Percentiles rank a stretch among this genome's conserved stretches.
These are phyloP conservation scores for Grapholita molesta DNA, from an alignment of 1,140 invertebrate genomes.

Conservation along the genomic window DNA sequence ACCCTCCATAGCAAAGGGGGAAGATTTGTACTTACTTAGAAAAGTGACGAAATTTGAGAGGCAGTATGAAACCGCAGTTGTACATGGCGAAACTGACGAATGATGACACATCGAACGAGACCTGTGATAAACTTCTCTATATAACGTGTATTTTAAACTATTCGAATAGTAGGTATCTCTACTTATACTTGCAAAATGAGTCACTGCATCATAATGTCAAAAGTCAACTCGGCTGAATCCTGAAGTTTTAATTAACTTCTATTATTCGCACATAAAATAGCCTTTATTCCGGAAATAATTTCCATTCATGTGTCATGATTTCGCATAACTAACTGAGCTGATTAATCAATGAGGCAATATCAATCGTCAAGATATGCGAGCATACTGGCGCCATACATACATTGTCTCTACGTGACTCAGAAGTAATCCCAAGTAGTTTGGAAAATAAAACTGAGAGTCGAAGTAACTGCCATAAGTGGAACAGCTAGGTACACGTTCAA, in stretches of 20 bases:
- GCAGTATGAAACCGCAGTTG: constrained; percentile 29
- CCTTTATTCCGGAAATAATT: constrained; percentile 44
- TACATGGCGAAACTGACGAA: constrained; percentile 11
- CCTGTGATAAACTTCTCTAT: constrained; percentile 21
- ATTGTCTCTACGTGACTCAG: background rate
- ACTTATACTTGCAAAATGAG: constrained; percentile 30
- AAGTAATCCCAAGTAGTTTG: background rate
- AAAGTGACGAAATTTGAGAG: constrained; percentile 1
- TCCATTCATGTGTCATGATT: constrained; percentile 51
- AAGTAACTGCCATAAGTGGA: background rate
- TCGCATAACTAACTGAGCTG: constrained; percentile 39
- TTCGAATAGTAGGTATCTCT: constrained; percentile 20
- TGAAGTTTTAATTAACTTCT: constrained; percentile 9
- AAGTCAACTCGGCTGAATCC: constrained; percentile 27
- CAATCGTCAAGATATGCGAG: constrained; percentile 19
- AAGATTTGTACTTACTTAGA: background rate
- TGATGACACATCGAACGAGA: constrained; percentile 24
- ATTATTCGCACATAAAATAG: constrained; percentile 15
- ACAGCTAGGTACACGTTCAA: no score
- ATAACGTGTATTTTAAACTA: constrained; percentile 24
- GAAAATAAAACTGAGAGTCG: background rate
- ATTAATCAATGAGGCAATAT: constrained; percentile 52
- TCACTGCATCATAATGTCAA: constrained; percentile 28
- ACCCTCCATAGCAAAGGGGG: no score
- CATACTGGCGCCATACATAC: constrained; percentile 6